Evolutionary conservation across 1,140 invertebrate species (phyloP).

Genomic region (Scaptomyza pallida): DNA sequence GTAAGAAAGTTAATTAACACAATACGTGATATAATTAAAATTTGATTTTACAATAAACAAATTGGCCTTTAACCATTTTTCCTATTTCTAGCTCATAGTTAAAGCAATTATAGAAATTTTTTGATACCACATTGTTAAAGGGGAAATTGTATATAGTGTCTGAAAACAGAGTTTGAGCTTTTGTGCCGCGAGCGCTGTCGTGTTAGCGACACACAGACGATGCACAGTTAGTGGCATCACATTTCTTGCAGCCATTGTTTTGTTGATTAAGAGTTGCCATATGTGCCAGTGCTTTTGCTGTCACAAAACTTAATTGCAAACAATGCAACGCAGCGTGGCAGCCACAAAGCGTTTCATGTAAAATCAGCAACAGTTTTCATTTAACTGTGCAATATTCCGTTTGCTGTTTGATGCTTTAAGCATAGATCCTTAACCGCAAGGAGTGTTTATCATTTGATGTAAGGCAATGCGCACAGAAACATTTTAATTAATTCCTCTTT

Average conservation of each 20-base stretch:
- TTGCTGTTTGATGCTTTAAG: neutral
- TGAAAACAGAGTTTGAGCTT: neutral
- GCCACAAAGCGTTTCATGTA: constrained; percentile 49
- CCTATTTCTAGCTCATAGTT: too few species aligned
- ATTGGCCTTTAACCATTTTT: too few species aligned
- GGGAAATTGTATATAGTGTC: neutral
- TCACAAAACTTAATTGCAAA: constrained; percentile 74
- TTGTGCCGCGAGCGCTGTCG: constrained; percentile 17
- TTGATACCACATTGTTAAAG: too few species aligned
- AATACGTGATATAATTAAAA: too few species aligned
- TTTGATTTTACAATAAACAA: too few species aligned
- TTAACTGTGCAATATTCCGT: neutral
- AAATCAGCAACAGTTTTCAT: constrained; percentile 35
- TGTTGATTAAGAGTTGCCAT: constrained; percentile 66
- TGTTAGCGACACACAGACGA: neutral
- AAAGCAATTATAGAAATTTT: too few species aligned
- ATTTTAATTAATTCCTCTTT: constrained; percentile 73
- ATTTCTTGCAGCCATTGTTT: constrained; percentile 72
- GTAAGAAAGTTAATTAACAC: too few species aligned
- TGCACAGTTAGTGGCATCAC: constrained; percentile 14
- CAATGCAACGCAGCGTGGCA: constrained; percentile 40
- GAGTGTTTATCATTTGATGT: constrained; percentile 64
- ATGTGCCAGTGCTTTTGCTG: constrained; percentile 46
- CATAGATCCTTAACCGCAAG: constrained; percentile 24
- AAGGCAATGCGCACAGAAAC: constrained; percentile 62